Evolutionary conservation across 2,797 vertebrate genomes (phyloP).

Genomic region (Austrolebias charrua): DNA sequence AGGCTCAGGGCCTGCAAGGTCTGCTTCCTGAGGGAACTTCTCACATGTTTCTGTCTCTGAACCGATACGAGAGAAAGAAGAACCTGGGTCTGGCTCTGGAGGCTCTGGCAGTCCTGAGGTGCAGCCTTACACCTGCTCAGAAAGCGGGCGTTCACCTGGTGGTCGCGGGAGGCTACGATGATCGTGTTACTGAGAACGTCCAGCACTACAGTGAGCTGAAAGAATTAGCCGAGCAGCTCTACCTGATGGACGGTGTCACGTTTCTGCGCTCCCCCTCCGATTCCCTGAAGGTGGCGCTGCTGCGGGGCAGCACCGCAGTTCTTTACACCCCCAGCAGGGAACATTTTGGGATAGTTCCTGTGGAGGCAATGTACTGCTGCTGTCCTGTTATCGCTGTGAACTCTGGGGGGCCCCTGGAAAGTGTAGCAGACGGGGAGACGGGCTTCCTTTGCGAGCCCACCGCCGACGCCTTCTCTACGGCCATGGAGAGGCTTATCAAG

Average conservation of each 20-base stretch:
- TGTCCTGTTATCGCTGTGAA: conserved; percentile 93
- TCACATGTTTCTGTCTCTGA: conserved; percentile 92
- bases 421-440: conserved; percentile 84
- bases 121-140: conserved; percentile 69
- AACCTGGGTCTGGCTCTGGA: conserved; percentile 87
- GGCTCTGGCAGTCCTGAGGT: conserved; percentile 81
- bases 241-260: conserved; percentile 82
- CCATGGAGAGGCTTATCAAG: conserved; percentile 87
- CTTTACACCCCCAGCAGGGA: conserved; percentile 96
- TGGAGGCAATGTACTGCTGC: conserved; percentile 95
- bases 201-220: conserved; percentile 89
- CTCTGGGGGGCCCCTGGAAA: conserved; percentile 95
- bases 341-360: conserved; percentile 96
- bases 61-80: conserved; percentile 97
- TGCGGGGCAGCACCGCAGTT: conserved; percentile 82
- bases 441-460: conserved; percentile 90
- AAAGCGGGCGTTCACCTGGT: conserved; percentile 87
- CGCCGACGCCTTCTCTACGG: conserved; percentile 84
- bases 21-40: conserved; percentile 81
- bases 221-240: conserved; percentile 75
- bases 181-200: conserved; percentile 89
- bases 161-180: conserved; percentile 93
- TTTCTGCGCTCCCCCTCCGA: conserved; percentile 94
- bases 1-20: conserved; percentile 73
- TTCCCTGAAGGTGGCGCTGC: conserved; percentile 86